These are phyloP conservation scores for Centroberyx gerrardi DNA, from an alignment of 2,797 vertebrate species.

Conservation along the genomic window DNA sequence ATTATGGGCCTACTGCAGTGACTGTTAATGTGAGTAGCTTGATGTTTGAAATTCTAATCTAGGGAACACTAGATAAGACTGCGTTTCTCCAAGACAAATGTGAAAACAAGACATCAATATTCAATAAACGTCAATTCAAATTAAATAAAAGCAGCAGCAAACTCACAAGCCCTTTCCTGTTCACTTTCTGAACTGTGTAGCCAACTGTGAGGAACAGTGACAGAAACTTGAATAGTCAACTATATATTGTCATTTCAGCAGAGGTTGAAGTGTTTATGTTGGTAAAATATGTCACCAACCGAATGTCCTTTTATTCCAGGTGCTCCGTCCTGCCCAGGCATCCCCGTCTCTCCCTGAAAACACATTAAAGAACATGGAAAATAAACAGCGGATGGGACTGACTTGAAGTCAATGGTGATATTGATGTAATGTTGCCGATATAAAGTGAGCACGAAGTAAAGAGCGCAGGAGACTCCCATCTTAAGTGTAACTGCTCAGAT, in stretches of 20 bases:
- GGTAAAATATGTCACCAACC: conserved; percentile 60
- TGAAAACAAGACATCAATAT: background rate
- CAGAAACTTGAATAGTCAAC: no score
- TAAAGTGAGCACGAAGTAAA: background rate
- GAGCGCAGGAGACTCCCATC: background rate
- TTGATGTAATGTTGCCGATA: background rate
- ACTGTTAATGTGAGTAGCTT: conserved; percentile 5
- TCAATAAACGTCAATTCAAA: no score
- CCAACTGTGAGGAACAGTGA: no score
- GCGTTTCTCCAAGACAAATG: conserved; percentile 5
- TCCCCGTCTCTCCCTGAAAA: conserved; percentile 80
- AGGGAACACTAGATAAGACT: conserved; percentile 5
- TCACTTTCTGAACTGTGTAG: no score
- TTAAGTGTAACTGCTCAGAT: background rate
- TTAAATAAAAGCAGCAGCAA: no score
- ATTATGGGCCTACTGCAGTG: conserved; percentile 50
- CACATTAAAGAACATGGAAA: conserved; percentile 1
- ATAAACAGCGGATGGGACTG: conserved; percentile 3
- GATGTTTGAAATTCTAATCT: background rate
- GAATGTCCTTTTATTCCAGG: conserved; percentile 72
- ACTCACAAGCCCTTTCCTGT: no score
- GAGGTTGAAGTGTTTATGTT: background rate
- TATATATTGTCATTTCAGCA: no score
- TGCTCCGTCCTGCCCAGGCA: conserved; percentile 76
- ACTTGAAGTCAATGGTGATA: background rate